Evolutionary conservation across 1,140 invertebrate species (phyloP), one percentile per base, ranked within the genome.

Genomic region (Hyposmocoma kahamanoa): DNA sequence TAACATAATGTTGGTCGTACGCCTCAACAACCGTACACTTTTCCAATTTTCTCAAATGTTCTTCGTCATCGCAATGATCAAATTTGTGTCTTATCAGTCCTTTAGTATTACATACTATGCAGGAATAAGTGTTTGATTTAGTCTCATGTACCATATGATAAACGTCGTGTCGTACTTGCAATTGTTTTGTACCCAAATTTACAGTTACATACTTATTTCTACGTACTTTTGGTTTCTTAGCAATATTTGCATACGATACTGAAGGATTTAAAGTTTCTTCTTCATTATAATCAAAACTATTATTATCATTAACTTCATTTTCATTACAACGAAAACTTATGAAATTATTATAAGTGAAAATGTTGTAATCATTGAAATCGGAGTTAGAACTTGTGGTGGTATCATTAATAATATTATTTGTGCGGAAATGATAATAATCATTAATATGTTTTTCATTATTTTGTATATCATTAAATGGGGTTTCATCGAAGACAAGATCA

Each of bases 61-160:
- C 4, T 1, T 47, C 10, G 1, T 42, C 39, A 1, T 8, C 9
- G 32, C 59, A 65, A 39, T 71, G 67, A 0, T 56, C 46, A 0
- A 18, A 19, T 21, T 55, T 64, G 1, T 44, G 1, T 21, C 45
- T 28, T 1, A 54, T 30, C 1, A 42, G 51, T 0, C 18, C 41
- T 4, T 36, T 18, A 1, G 10, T 18, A 15, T 47, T 58, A 28
- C 67, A 71, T 0, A 41, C 57, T 64, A 67, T 71, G 15, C 67
- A 71, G 13, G 60, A 67, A 22, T 50, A 60, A 3, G 39, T 34
- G 18, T 59, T 58, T 0, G 4, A 10, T 34, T 55, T 60, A 0
- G 44, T 26, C 0, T 5, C 21, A 2, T 59, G 20, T 3, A 67
- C 19, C 62, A 71, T 65, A 34, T 67, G 32, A 54, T 56, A 67